Conservation (phyloP, 2,888 invertebrate genomes). For the Andrena fulva region DNA sequence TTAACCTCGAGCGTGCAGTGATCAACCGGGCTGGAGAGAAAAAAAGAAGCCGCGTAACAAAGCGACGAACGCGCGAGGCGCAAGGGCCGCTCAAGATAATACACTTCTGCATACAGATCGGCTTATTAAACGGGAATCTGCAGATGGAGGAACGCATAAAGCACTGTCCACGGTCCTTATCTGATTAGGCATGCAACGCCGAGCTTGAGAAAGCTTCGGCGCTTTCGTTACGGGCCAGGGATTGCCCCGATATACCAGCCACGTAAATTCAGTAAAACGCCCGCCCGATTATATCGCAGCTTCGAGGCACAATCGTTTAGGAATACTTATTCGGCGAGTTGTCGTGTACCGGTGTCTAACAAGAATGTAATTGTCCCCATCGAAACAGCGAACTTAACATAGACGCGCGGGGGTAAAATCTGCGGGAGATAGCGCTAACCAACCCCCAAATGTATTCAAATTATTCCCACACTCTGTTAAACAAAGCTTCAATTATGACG, state of each 20-base stretch:
- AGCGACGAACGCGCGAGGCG: constrained; percentile 20
- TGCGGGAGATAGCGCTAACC: too few species aligned
- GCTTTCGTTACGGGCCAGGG: constrained; percentile 32
- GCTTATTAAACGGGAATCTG: constrained; percentile 70
- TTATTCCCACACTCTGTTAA: too few species aligned
- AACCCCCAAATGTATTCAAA: too few species aligned
- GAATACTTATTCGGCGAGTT: not conserved
- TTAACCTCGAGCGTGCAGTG: constrained; percentile 12
- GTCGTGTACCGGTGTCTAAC: not conserved
- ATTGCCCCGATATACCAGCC: constrained; percentile 22
- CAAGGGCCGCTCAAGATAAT: constrained; percentile 59
- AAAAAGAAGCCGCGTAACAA: not conserved
- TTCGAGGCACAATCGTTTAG: constrained; percentile 8
- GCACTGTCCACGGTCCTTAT: constrained; percentile 65
- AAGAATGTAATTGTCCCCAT: not conserved
- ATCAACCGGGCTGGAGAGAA: constrained; percentile 14
- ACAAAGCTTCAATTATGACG: too few species aligned
- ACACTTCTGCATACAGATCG: constrained; percentile 68
- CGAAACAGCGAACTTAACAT: not conserved
- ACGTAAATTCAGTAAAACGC: constrained; percentile 58
- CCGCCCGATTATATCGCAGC: constrained; percentile 44
- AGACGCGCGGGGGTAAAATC: not conserved
- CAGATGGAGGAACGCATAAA: constrained; percentile 65
- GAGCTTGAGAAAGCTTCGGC: constrained; percentile 17
- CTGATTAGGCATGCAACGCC: constrained; percentile 68